Base-by-base conservation (phyloP, 2,888 invertebrate genomes). In the Scaptomyza tumidula region DNA sequence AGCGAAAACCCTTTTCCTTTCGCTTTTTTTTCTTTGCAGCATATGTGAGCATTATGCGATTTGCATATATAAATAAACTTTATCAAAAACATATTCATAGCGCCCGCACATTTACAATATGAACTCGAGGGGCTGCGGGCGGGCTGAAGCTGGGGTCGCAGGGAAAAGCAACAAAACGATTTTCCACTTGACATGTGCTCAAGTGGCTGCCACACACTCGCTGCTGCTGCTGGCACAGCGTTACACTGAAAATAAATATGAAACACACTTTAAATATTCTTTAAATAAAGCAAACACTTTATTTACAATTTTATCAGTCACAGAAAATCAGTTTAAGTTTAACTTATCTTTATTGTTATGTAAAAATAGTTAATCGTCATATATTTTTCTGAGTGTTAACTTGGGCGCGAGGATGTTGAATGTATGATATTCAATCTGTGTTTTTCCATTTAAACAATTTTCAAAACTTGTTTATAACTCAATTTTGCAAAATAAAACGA, bases 111-210 rank as follows among this genome's bases (percentile, higher is more conserved):
- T 59, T 62, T 58, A 53, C 61, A 60, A 57, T 50, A 76, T 52
- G 59, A 61, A 58, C 52, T 48, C 4, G 3, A 9, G 39, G 39
- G 39, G 9, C 3, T 1, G 9, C 6, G 39, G 61, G 37, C n/a
- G 13, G 11, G 19, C 14, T 16, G 41, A 16, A 24, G 46, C 16
- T 9, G 49, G 50, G 24, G 2, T 0, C n/a, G 33, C 55, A 27
- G 35, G 49, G 48, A 65, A 78, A 29, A 57, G 59, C 73, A 81
- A 82, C 85, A 85, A 85, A 85, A 82, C 85, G 87, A 86, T 85
- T 85, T 85, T 85, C 85, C 85, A 85, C 85, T 85, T 86, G 87
- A 85, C 85, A 85, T 84, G 75, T 82, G 80, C 85, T 84, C 84
- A 86, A 85, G 81, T 86, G 84, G 79, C 84, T 84, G 71, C 66